A percentile compares a stretch with the other conserved stretches of the same genome.
These are phyloP conservation scores for Leucoptera coffeella DNA, from an alignment of 2,888 invertebrate species.

Conservation along the genomic window DNA sequence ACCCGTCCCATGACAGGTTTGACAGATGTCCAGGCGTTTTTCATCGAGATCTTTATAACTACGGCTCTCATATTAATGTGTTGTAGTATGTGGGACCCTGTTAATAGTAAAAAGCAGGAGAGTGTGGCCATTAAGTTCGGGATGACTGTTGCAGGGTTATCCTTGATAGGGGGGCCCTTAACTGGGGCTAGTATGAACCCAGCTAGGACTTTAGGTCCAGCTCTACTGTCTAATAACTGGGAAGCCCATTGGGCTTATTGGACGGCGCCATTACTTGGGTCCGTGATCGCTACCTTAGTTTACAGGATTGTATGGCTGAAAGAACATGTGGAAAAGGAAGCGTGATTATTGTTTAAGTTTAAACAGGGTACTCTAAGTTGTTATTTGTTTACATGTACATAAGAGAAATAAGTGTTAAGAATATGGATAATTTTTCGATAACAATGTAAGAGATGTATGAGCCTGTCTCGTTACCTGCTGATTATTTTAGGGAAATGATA, in stretches of 20 bases:
- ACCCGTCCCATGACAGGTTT: conserved; percentile 50
- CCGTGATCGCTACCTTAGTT: conserved; percentile 13
- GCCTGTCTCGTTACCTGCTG: no score
- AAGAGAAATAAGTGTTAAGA: no score
- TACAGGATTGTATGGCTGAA: conserved; percentile 6
- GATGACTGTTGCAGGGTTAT: conserved; percentile 58
- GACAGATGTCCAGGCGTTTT: conserved; percentile 44
- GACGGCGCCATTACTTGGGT: conserved; percentile 53
- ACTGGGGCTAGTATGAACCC: conserved; percentile 72
- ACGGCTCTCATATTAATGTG: conserved; percentile 58
- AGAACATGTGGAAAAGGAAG: conserved; percentile 9
- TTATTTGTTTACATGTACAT: no score
- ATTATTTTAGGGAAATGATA: no score
- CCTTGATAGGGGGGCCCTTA: conserved; percentile 60
- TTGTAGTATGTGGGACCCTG: conserved; percentile 68
- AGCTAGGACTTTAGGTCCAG: conserved; percentile 64
- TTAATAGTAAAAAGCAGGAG: conserved; percentile 59
- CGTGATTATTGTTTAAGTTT: conserved; percentile 4
- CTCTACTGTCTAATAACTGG: conserved; percentile 63
- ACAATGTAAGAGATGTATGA: no score
- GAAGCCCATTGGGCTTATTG: conserved; percentile 66
- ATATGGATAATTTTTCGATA: no score
- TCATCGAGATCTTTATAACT: conserved; percentile 60
- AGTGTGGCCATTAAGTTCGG: conserved; percentile 63
- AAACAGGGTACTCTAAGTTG: no score